phyloP scores from a whole-genome alignment of 2,113 vertebrate species.

The Oreocharis arfaki region DNA sequence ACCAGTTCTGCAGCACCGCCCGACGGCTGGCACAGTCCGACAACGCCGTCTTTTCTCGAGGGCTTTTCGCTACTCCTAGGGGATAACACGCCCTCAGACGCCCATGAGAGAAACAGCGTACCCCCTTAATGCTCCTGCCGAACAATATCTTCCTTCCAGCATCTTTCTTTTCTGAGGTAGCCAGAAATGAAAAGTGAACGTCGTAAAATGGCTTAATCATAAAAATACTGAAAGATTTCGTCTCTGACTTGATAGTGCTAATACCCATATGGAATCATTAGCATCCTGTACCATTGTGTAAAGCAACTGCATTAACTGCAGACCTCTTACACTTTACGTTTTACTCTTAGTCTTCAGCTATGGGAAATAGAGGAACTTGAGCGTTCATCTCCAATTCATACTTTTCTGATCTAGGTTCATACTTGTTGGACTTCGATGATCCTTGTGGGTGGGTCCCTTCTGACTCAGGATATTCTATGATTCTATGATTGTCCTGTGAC shows the following conservation, averaged over 20 bases:
- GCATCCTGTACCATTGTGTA: background rate
- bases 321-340: background rate
- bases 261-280: background rate
- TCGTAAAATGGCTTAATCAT: background rate
- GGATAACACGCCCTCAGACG: rapidly evolving
- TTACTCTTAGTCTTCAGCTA: background rate
- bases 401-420: background rate
- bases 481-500: background rate
- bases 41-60: rapidly evolving
- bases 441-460: background rate
- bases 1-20: background rate
- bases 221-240: rapidly evolving
- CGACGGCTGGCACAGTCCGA: background rate
- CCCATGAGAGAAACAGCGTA: rapidly evolving
- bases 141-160: rapidly evolving
- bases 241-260: background rate
- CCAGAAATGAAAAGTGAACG: rapidly evolving
- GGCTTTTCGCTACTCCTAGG: rapidly evolving
- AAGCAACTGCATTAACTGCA: background rate
- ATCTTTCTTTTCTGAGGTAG: background rate
- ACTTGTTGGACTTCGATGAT: background rate
- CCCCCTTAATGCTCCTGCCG: rapidly evolving
- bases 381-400: background rate
- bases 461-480: background rate
- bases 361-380: background rate